Evolutionary conservation across 2,113 vertebrate genomes (phyloP).

Genomic region (Plecturocebus donacophilus): DNA sequence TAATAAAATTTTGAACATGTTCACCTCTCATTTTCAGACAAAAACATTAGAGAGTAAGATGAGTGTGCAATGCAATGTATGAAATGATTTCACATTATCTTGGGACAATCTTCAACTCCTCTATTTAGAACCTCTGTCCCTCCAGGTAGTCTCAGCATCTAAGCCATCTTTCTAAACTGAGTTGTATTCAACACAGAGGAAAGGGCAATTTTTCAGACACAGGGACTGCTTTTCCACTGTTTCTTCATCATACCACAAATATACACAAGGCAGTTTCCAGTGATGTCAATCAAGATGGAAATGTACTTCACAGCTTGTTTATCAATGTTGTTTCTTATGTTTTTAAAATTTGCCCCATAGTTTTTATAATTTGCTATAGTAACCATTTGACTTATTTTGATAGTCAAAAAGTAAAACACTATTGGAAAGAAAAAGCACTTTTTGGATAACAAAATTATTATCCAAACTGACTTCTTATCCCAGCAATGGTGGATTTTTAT

Average conservation of each 20-base stretch:
- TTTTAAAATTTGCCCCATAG: neutral
- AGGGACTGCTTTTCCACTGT: neutral
- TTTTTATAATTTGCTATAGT: neutral
- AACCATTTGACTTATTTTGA: neutral
- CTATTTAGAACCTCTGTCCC: neutral
- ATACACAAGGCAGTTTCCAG: neutral
- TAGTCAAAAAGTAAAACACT: neutral
- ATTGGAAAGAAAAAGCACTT: neutral
- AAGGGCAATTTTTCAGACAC: neutral
- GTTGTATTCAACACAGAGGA: neutral
- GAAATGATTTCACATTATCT: neutral
- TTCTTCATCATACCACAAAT: neutral
- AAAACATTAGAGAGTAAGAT: neutral
- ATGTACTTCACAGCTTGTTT: neutral
- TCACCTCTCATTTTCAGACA: neutral
- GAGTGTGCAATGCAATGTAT: neutral
- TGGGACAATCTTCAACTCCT: neutral
- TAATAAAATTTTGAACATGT: too few species aligned
- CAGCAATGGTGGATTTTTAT: neutral
- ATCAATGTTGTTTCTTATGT: neutral
- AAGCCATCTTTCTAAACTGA: neutral
- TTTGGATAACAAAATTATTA: neutral
- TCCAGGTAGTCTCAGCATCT: neutral
- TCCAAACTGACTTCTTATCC: neutral
- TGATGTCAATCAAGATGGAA: neutral